These are phyloP conservation scores for Drosophila niveifrons DNA, from an alignment of 2,888 invertebrate genomes.

Conservation along the genomic window DNA sequence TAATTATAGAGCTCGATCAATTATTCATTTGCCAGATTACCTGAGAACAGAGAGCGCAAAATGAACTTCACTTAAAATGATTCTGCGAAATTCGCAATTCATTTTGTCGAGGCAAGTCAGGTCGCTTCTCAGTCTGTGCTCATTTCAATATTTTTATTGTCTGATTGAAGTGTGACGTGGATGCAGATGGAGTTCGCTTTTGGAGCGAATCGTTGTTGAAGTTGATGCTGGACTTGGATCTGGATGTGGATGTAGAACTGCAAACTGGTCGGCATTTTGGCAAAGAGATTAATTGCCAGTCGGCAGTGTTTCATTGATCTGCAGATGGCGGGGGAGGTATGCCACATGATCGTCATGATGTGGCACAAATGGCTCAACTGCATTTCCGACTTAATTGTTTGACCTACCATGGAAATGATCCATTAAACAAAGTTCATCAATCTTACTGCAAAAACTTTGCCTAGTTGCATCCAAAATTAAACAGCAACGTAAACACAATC, in stretches of 20 bases:
- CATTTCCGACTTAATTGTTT: slow-evolving; percentile 67
- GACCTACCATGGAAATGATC: slow-evolving; percentile 45
- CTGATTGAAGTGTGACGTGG: slow-evolving; percentile 78
- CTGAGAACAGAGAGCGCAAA: slow-evolving; percentile 59
- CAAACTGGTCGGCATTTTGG: slow-evolving; percentile 62
- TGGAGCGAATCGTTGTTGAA: neutral
- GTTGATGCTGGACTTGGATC: neutral
- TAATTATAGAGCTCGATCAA: slow-evolving; percentile 79
- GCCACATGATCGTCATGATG: slow-evolving; percentile 34
- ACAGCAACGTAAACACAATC: slow-evolving; percentile 16
- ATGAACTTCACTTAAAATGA: slow-evolving; percentile 78
- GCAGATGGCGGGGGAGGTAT: slow-evolving; percentile 40
- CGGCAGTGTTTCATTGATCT: slow-evolving; percentile 42
- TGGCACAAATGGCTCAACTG: slow-evolving; percentile 54
- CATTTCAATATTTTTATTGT: slow-evolving; percentile 79
- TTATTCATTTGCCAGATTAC: slow-evolving; percentile 80
- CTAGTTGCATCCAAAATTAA: slow-evolving; percentile 40
- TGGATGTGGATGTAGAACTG: slow-evolving; percentile 7
- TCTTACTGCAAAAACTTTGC: slow-evolving; percentile 35
- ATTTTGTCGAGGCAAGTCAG: slow-evolving; percentile 37
- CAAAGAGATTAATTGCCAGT: slow-evolving; percentile 74
- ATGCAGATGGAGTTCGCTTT: slow-evolving; percentile 34
- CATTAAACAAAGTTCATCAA: slow-evolving; percentile 44
- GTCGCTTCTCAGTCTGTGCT: slow-evolving; percentile 34
- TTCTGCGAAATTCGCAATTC: slow-evolving; percentile 76